Percentiles rank a stretch among this genome's conserved stretches.
Conservation (phyloP, 37 sponge, comb jelly and placozoan genomes). For the Oopsacas minuta region DNA sequence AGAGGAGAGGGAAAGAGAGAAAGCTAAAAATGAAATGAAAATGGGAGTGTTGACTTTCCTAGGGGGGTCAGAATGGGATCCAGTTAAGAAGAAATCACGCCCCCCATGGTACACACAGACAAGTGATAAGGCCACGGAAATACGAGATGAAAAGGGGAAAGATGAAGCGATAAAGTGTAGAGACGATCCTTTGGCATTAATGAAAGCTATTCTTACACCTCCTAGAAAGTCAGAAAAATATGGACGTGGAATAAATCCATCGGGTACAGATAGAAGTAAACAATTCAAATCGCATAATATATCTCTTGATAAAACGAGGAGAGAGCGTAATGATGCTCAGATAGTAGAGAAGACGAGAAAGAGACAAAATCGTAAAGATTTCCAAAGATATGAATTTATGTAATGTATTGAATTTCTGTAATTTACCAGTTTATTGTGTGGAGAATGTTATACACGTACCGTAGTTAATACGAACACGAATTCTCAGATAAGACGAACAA, state of each 20-base stretch:
- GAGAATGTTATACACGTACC: too few relatives aligned
- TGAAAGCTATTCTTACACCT: not conserved
- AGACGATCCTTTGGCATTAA: not conserved
- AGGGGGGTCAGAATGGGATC: conserved; percentile 10
- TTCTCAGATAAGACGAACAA: too few relatives aligned
- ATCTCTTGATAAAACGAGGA: not conserved
- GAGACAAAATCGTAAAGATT: too few relatives aligned
- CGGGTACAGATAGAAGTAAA: not conserved
- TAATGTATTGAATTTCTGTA: too few relatives aligned
- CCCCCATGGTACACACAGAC: not conserved
- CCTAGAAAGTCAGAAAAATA: not conserved
- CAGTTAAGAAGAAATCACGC: not conserved
- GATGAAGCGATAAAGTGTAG: not conserved
- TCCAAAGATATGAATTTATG: too few relatives aligned
- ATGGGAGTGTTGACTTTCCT: not conserved
- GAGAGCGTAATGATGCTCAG: not conserved
- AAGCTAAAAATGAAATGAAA: conserved; percentile 12
- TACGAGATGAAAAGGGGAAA: not conserved
- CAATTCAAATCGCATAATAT: not conserved
- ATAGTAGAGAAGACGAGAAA: not conserved
- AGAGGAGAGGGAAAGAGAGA: not conserved
- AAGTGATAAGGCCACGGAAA: not conserved
- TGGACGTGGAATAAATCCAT: not conserved
- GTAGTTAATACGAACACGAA: too few relatives aligned
- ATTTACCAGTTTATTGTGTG: too few relatives aligned